phyloP scores from a whole-genome alignment of 2,113 vertebrate genomes.

The Dinomys branickii region DNA sequence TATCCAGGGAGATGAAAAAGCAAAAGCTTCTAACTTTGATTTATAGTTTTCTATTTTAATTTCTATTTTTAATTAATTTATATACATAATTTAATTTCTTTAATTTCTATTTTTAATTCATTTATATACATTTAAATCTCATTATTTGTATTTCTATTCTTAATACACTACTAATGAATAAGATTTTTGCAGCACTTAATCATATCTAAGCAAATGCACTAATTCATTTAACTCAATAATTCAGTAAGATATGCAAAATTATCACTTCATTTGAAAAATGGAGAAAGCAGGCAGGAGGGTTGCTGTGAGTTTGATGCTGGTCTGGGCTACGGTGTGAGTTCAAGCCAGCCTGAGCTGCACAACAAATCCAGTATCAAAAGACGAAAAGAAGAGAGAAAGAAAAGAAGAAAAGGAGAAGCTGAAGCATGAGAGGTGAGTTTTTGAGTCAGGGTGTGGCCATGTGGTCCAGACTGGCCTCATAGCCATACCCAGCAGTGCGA shows the following conservation, averaged over 20 bases:
- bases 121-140: background rate
- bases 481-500: background rate
- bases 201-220: background rate
- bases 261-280: background rate
- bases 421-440: background rate
- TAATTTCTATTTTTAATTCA: too few species aligned
- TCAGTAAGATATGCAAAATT: background rate
- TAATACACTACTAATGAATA: background rate
- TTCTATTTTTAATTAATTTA: too few species aligned
- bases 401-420: background rate
- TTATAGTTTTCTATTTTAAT: too few species aligned
- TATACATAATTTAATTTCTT: too few species aligned
- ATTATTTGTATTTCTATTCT: background rate
- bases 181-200: background rate
- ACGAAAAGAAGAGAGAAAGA: background rate
- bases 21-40: background rate
- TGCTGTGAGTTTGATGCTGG: background rate
- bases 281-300: background rate
- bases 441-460: background rate
- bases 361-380: background rate
- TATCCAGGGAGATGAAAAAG: background rate
- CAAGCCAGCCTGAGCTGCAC: background rate
- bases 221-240: constrained; percentile 13
- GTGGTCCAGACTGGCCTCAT: background rate
- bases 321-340: background rate